Base-by-base conservation (phyloP, 2,888 invertebrate species). In the Tinea trinotella region DNA sequence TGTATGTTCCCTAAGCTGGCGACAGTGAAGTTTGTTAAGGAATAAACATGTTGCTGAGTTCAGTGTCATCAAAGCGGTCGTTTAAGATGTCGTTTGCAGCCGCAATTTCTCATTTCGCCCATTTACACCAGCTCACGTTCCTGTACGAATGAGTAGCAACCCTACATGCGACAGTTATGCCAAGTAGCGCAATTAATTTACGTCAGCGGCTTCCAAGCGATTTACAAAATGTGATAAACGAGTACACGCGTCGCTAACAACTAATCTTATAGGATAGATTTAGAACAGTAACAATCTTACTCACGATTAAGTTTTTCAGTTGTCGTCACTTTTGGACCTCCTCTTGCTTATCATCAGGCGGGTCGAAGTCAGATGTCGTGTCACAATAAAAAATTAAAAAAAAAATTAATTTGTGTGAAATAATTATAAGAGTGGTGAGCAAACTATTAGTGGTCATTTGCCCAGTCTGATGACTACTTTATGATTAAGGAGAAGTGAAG, bases 171-270 rank as follows among this genome's bases (percentile, higher is more conserved):
- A 48, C 46, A 30, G 15, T 57, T 22, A 20, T 40, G 53, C 40
- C 36, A 30, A 53, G 56, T 59, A 54, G 56, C 55, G 54, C 59
- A 64, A 68, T 68, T 68, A 66, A 70, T 71, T 65, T 62, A 66
- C 63, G 69, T 70, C 67, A 59, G 62, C 53, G 53, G 53, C 64
- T 71, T 66, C 66, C 62, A 59, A 63, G 65, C 65, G 65, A 66
- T 70, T 69, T 70, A 67, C 67, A 68, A 71, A 71, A 71, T 64
- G 65, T 67, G 66, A 69, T 70, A 66, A 67, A 70, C 63, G 68
- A 67, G 61, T 62, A 57, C 57, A 60, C 56, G 60, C 60, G 62
- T 62, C 64, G 58, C 59, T 63, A 60, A 55, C 61, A 66, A 58
- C 56, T 50, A 50, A 50, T 50, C 50, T 50, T 50, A 24, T 50